Conservation (phyloP, 2,113 vertebrate genomes). For the Kryptolebias marmoratus region DNA sequence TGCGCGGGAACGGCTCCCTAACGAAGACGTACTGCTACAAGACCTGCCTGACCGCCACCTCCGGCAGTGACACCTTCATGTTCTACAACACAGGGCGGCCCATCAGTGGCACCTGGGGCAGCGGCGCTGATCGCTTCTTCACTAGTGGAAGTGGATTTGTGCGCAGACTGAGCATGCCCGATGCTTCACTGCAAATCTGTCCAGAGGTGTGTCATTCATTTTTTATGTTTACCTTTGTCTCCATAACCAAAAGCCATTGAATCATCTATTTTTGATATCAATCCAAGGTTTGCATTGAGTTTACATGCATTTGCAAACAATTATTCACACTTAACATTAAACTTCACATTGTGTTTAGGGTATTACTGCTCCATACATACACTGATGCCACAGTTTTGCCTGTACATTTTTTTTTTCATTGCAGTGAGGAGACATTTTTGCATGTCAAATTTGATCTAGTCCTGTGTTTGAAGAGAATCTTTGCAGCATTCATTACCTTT, state of each 20-base stretch:
- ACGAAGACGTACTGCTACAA: constrained; percentile 99
- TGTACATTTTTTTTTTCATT: not conserved
- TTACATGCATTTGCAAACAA: not conserved
- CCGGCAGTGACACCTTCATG: constrained; percentile 98
- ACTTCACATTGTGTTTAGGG: not conserved
- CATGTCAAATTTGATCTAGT: constrained; percentile 23
- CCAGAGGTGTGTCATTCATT: constrained; percentile 69
- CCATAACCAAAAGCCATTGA: constrained; percentile 9
- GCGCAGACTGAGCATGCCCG: constrained; percentile 90
- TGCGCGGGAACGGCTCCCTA: constrained; percentile 94
- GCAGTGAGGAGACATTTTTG: constrained; percentile 4
- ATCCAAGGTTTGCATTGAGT: not conserved
- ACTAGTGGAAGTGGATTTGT: constrained; percentile 92
- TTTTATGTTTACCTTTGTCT: constrained; percentile 27
- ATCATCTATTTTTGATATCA: constrained; percentile 7
- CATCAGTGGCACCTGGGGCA: constrained; percentile 88
- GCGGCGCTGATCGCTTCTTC: constrained; percentile 89
- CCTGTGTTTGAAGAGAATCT: constrained; percentile 12
- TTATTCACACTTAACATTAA: not conserved
- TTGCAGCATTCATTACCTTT: constrained; percentile 35
- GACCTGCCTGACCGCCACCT: constrained; percentile 93
- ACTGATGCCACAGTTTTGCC: not conserved
- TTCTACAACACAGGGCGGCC: constrained; percentile 97
- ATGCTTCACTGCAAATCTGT: constrained; percentile 81
- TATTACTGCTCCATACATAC: not conserved